Evolutionary conservation across 92 coral and sea anemone genomes (phyloP), one percentile per base, ranked within the genome.

Genomic region (Zoanthus solanderi): DNA sequence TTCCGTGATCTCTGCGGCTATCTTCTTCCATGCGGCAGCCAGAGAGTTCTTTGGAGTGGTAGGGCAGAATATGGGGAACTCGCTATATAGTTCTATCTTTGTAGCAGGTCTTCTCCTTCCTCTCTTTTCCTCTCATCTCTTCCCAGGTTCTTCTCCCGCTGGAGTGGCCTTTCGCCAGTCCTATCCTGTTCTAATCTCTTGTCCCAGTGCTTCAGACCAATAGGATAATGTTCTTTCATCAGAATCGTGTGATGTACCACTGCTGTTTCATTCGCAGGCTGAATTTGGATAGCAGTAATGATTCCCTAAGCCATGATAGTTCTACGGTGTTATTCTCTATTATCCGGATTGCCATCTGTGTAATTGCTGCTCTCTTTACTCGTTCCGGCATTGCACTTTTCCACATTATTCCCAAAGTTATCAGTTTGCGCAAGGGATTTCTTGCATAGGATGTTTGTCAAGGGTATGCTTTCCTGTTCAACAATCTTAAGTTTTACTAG

Each of bases 171-270:
- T 73, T 42, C 78, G 42, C 78, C 54, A 45, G 54, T 11, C 78
- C 78, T 73, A 46, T 73, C 78, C 45, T 73, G 78, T 17, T 73
- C 78, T 45, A 73, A 73, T 73, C 78, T 74, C 18, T 74, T 45
- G 29, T 74, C 78, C 78, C 56, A 74, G 56, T 44, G 78, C 42
- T 23, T 68, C 28, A 61, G 23, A 2, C 23, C 68, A 23, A 61
- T 61, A 6, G 68, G 17, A 61, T 13, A 23, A 61, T 61, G 68
- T 61, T 61, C 17, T 61, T 61, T 23, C 23, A 23, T 61, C 28
- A 1, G 68, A 61, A 61, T 61, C 68, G 17, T 61, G 68, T 15
- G 68, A 9, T 23, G 17, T 61, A n/a, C 6, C 28, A 17, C n/a
- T 17, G 17, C 68, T 61, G 68, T 13, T 23, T 23, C 23, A 23